These are phyloP conservation scores for Tragelaphus scriptus DNA, from an alignment of 2,113 vertebrate species.

Conservation along the genomic window DNA sequence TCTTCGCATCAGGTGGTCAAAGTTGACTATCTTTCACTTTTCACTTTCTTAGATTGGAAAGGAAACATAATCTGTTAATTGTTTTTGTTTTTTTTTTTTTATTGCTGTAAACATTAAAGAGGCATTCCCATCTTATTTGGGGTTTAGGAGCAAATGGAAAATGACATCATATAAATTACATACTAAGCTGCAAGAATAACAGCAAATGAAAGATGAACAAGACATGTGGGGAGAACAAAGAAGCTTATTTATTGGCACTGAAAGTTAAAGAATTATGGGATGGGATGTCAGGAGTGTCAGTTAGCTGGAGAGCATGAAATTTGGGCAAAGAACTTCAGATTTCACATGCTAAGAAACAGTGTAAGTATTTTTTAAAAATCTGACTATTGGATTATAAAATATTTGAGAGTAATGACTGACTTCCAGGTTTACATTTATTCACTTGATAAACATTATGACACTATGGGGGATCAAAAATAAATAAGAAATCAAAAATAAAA, in stretches of 20 bases:
- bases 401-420: not conserved
- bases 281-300: not conserved
- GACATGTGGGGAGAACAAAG: not conserved
- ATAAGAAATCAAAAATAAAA: not conserved
- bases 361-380: not conserved
- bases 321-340: not conserved
- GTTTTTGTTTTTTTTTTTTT: not conserved
- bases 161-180: not conserved
- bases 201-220: constrained; percentile 6
- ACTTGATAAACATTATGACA: not conserved
- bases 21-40: not conserved
- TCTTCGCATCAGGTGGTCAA: not conserved
- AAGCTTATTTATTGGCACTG: not conserved
- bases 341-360: not conserved
- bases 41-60: constrained; percentile 15
- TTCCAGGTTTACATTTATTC: not conserved
- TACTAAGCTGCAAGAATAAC: not conserved
- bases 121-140: not conserved
- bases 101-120: not conserved
- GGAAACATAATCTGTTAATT: not conserved
- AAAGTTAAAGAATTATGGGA: constrained; percentile 2
- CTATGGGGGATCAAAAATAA: not conserved
- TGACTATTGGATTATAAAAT: not conserved
- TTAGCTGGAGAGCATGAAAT: not conserved
- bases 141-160: constrained; percentile 9